phyloP scores from a whole-genome alignment of 2,888 invertebrate species.

The Drosophila monieri region DNA sequence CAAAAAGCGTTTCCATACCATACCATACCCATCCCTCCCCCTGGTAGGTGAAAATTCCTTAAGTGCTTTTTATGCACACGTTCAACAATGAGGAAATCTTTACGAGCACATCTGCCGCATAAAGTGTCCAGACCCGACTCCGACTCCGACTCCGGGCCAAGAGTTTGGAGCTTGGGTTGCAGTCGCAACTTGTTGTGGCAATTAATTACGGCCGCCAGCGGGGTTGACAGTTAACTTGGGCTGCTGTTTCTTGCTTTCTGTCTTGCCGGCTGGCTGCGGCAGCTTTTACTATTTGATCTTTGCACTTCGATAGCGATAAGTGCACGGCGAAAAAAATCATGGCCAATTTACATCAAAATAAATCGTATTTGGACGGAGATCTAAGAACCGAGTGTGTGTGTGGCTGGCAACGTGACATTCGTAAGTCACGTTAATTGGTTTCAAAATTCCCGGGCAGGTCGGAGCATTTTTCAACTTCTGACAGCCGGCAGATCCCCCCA shows the following conservation, averaged over 20 bases:
- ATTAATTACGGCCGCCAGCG: slow-evolving; percentile 69
- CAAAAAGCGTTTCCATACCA: slow-evolving; percentile 38
- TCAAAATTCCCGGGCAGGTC: slow-evolving; percentile 45
- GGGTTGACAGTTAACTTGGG: slow-evolving; percentile 64
- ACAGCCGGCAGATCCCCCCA: slow-evolving; percentile 40
- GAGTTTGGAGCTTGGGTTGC: slow-evolving; percentile 43
- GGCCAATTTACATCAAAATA: neutral
- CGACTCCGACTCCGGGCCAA: slow-evolving; percentile 21
- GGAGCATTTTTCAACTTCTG: slow-evolving; percentile 33
- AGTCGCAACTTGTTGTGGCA: slow-evolving; percentile 59
- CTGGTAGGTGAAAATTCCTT: slow-evolving; percentile 47
- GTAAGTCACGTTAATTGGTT: slow-evolving; percentile 68
- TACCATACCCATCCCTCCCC: neutral
- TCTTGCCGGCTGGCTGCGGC: slow-evolving; percentile 46
- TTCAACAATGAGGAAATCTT: slow-evolving; percentile 77
- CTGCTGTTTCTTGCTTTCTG: slow-evolving; percentile 33
- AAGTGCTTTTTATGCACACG: slow-evolving; percentile 77
- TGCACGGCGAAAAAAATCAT: slow-evolving; percentile 7
- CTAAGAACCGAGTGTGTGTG: neutral
- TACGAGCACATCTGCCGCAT: slow-evolving; percentile 78
- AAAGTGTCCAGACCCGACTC: slow-evolving; percentile 63
- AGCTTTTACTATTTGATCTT: slow-evolving; percentile 76
- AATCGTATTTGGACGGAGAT: neutral
- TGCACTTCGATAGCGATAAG: slow-evolving; percentile 70
- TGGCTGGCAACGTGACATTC: slow-evolving; percentile 18